Percentiles rank a stretch among this genome's conserved stretches.
These are phyloP conservation scores for Mustelus asterias DNA, from an alignment of 2,113 vertebrate species.

Conservation along the genomic window DNA sequence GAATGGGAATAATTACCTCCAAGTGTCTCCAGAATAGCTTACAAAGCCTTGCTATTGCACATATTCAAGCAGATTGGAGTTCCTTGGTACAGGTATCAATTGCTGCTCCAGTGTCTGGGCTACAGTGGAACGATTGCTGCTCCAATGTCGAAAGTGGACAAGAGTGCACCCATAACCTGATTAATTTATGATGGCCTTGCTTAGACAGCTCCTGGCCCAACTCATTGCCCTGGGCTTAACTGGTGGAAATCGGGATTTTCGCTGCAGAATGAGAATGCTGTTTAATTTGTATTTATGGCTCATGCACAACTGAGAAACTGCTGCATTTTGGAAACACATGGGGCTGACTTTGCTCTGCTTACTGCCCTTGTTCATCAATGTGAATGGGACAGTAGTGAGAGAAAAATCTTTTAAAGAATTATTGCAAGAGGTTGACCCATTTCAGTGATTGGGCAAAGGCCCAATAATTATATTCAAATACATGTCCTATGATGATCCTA, in stretches of 20 bases:
- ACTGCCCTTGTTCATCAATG: background rate
- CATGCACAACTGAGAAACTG: background rate
- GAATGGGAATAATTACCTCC: background rate
- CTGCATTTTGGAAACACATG: background rate
- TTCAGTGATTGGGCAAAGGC: no score
- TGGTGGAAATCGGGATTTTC: background rate
- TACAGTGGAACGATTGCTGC: background rate
- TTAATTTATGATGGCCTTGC: background rate
- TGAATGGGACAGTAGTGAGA: background rate
- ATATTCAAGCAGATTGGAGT: background rate
- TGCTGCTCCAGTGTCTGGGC: background rate
- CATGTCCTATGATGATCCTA: background rate
- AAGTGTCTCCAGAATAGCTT: background rate
- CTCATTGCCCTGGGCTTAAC: background rate
- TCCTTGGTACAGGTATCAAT: background rate
- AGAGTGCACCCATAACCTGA: background rate
- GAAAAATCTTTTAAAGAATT: background rate
- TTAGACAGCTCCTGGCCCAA: background rate
- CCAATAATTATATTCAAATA: no score
- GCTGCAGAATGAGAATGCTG: background rate
- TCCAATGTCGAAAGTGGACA: background rate
- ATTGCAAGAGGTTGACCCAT: background rate
- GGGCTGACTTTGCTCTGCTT: background rate
- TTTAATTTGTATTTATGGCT: background rate
- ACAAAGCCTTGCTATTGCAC: background rate